Evolutionary conservation across 2,113 vertebrate species (phyloP).

Genomic region (Cyanistes caeruleus): DNA sequence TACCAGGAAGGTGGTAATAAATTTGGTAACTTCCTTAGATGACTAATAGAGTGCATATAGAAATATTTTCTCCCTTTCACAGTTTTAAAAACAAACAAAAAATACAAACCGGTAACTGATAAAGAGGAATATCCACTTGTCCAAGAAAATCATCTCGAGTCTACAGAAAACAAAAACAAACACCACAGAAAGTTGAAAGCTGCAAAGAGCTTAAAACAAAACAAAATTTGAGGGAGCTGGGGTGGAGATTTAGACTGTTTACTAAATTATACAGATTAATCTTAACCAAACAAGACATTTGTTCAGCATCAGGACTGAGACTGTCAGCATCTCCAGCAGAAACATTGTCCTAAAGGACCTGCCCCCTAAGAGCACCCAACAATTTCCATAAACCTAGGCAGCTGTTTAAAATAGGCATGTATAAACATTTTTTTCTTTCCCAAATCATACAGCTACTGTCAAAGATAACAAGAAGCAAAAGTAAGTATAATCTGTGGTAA

Average conservation of each 20-base stretch:
- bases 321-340: not conserved
- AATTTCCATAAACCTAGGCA: not conserved
- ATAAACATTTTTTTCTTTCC: not conserved
- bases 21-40: too few species aligned
- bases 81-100: not conserved
- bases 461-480: not conserved
- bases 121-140: conserved; percentile 94
- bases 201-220: not conserved
- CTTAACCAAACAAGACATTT: not conserved
- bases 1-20: too few species aligned
- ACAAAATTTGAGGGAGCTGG: not conserved
- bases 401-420: not conserved
- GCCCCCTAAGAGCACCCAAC: not conserved
- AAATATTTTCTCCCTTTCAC: not conserved
- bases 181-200: not conserved
- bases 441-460: not conserved
- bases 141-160: conserved; percentile 98
- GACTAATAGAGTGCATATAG: not conserved
- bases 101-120: conserved; percentile 92
- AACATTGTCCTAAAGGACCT: not conserved
- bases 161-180: conserved; percentile 71
- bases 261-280: not conserved
- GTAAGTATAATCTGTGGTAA: not conserved
- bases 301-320: not conserved
- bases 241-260: not conserved